Evolutionary conservation across 2,797 vertebrate species (phyloP).

Genomic region (Gorsachius magnificus): DNA sequence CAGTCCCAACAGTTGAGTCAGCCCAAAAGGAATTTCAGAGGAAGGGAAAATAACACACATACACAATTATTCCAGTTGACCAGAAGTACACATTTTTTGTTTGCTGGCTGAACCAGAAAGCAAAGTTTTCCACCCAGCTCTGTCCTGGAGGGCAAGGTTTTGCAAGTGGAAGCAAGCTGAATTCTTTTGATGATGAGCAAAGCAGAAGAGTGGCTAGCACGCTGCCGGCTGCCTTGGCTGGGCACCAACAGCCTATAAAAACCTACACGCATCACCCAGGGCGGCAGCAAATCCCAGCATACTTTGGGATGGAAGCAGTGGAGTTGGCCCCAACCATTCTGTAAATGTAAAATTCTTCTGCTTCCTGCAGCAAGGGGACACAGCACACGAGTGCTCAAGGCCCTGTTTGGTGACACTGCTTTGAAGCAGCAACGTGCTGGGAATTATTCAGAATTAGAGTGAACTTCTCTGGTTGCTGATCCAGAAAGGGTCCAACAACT

Average conservation of each 20-base stretch:
- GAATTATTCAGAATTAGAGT: not conserved
- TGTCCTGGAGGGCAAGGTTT: not conserved
- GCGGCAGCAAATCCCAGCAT: not conserved
- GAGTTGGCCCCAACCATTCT: not conserved
- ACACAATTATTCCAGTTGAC: not conserved
- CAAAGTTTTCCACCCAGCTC: not conserved
- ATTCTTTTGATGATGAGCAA: slow-evolving; percentile 21
- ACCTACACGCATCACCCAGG: rapidly evolving
- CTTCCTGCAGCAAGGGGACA: not conserved
- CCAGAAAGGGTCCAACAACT: not conserved
- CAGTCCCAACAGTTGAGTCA: not conserved
- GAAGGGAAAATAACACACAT: not conserved
- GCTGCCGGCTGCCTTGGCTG: not conserved
- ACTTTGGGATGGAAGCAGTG: not conserved
- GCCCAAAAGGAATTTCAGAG: not conserved
- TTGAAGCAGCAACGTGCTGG: not conserved
- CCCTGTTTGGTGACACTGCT: not conserved
- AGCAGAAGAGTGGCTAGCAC: not conserved
- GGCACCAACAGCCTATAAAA: not conserved
- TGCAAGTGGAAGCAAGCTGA: not conserved
- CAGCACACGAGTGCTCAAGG: not conserved
- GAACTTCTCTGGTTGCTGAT: not conserved
- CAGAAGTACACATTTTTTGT: not conserved
- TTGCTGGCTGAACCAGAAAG: not conserved
- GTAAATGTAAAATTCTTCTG: not conserved